Evolutionary conservation across 1,140 invertebrate genomes (phyloP).

Genomic region (Centruroides sculpturatus): DNA sequence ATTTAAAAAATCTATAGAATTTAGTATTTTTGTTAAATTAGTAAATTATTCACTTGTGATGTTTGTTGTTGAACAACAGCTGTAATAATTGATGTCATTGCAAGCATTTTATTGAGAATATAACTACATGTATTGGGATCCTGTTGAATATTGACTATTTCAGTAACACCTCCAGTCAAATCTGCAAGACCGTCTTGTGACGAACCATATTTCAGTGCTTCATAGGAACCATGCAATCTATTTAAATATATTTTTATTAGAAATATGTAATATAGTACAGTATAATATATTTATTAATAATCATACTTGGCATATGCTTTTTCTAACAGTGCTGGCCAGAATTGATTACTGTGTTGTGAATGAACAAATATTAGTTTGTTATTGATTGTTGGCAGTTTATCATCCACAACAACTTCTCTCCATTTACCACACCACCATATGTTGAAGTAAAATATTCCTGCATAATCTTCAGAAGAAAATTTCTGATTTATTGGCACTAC

Average conservation of each 20-base stretch:
- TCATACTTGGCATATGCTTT: constrained; percentile 96
- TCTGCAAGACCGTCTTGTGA: constrained; percentile 72
- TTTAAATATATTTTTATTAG: constrained; percentile 12
- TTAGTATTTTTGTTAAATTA: too few species aligned
- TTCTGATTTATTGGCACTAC: constrained; percentile 90
- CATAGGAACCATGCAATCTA: constrained; percentile 92
- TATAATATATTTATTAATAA: constrained; percentile 12
- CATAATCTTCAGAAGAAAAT: constrained; percentile 40
- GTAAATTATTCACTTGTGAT: constrained; percentile 25
- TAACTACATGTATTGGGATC: constrained; percentile 48
- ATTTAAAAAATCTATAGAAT: neutral
- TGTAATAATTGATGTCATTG: constrained; percentile 73
- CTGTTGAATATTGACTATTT: constrained; percentile 47
- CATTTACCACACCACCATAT: constrained; percentile 93
- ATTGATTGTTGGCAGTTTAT: constrained; percentile 83
- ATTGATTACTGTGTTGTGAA: constrained; percentile 67
- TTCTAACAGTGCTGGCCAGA: constrained; percentile 90
- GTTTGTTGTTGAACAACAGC: constrained; percentile 44
- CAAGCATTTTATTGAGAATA: constrained; percentile 53
- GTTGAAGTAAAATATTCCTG: constrained; percentile 78
- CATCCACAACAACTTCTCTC: constrained; percentile 91
- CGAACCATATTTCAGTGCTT: constrained; percentile 85
- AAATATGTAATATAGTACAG: neutral
- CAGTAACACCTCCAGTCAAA: constrained; percentile 74
- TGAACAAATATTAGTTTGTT: constrained; percentile 85